Percentiles rank a stretch among this genome's conserved stretches.
phyloP scores from a whole-genome alignment of 2,888 invertebrate genomes.

The Dolomedes plantarius region DNA sequence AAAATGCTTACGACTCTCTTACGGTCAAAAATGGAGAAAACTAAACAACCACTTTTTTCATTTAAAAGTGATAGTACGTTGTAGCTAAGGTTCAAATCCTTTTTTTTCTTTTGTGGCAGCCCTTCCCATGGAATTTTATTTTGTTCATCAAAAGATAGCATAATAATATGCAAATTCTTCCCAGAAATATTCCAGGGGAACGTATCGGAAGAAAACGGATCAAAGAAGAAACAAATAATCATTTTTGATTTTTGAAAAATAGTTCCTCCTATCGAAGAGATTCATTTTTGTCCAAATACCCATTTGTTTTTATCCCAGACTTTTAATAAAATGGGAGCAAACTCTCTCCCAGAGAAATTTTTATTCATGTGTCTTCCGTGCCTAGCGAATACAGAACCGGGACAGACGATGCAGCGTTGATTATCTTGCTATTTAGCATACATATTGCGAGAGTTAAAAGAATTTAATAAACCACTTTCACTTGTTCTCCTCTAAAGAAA shows the following conservation, averaged over 20 bases:
- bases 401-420: conserved; percentile 42
- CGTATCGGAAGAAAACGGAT: neutral
- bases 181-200: conserved; percentile 4
- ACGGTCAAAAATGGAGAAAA: too few relatives aligned
- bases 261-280: conserved; percentile 25
- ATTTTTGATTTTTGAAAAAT: conserved; percentile 2
- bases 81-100: too few relatives aligned
- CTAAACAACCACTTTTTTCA: too few relatives aligned
- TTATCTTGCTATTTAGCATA: conserved; percentile 58
- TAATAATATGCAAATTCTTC: conserved; percentile 53
- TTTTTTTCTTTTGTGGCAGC: too few relatives aligned
- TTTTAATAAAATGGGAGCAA: conserved; percentile 41
- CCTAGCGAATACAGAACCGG: neutral
- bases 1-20: too few relatives aligned
- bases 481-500: conserved; percentile 55
- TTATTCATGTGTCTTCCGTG: conserved; percentile 41
- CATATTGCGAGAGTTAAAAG: conserved; percentile 59
- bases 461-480: conserved; percentile 64
- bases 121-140: neutral
- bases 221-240: conserved; percentile 32
- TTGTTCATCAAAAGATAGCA: neutral
- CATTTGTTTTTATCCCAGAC: conserved; percentile 45
- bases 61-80: too few relatives aligned
- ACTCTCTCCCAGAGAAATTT: conserved; percentile 13
- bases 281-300: conserved; percentile 33